Conservation (phyloP, 1,140 invertebrate species). For the Temnothorax nylanderi region DNA sequence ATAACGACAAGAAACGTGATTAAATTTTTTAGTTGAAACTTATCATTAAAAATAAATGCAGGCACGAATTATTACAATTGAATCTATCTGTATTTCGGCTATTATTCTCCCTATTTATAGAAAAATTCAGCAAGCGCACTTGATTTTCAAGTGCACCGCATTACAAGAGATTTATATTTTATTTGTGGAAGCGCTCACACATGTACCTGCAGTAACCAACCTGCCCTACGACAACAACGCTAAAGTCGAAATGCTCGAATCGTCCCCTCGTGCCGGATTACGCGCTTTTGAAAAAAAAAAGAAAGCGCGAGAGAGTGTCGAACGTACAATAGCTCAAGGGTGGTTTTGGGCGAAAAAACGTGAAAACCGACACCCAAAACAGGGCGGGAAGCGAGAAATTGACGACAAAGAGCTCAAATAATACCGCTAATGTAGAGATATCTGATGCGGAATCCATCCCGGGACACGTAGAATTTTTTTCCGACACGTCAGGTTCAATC, state of each 20-base stretch:
- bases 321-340: slow-evolving; percentile 78
- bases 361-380: slow-evolving; percentile 86
- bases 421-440: slow-evolving; percentile 80
- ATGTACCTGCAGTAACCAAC: slow-evolving; percentile 83
- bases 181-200: slow-evolving; percentile 47
- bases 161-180: slow-evolving; percentile 66
- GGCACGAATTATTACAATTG: background rate
- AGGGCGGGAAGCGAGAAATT: slow-evolving; percentile 83
- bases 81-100: background rate
- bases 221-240: slow-evolving; percentile 76
- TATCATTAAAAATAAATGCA: background rate
- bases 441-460: slow-evolving; percentile 80
- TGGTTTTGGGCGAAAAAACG: slow-evolving; percentile 85
- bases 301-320: slow-evolving; percentile 68
- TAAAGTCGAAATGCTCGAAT: slow-evolving; percentile 82
- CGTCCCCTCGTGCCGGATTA: slow-evolving; percentile 84
- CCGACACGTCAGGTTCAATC: slow-evolving; percentile 71
- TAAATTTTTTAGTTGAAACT: background rate
- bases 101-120: background rate
- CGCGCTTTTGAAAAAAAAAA: slow-evolving; percentile 82
- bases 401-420: slow-evolving; percentile 83
- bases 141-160: slow-evolving; percentile 35
- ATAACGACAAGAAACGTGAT: background rate
- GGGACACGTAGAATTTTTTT: slow-evolving; percentile 61
- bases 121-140: background rate